These are phyloP conservation scores for Neopipo cinnamomea DNA, from an alignment of 2,113 vertebrate species.

Conservation along the genomic window DNA sequence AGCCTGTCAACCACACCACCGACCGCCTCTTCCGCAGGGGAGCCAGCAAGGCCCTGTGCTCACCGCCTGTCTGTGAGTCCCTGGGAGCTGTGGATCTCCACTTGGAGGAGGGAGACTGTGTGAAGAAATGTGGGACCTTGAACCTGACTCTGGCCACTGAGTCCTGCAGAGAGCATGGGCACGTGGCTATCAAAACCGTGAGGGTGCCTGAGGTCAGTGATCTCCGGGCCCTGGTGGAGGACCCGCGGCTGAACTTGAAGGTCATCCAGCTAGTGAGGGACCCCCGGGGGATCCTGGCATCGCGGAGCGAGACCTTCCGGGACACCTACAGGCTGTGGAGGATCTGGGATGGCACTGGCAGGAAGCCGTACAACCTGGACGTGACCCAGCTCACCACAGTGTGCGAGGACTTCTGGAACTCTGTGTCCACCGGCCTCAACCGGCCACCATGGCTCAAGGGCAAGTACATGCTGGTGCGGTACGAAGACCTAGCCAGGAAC, in stretches of 20 bases:
- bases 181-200: constrained; percentile 94
- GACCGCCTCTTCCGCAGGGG: constrained; percentile 91
- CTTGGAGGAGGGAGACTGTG: constrained; percentile 93
- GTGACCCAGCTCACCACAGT: constrained; percentile 89
- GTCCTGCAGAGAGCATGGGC: constrained; percentile 85
- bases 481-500: constrained; percentile 93
- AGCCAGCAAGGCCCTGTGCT: constrained; percentile 91
- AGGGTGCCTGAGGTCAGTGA: constrained; percentile 91
- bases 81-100: constrained; percentile 75
- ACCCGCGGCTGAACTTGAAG: constrained; percentile 92
- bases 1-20: constrained; percentile 89
- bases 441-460: constrained; percentile 91
- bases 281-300: constrained; percentile 91
- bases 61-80: constrained; percentile 86
- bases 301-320: constrained; percentile 93
- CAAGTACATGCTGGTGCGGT: constrained; percentile 95
- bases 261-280: constrained; percentile 96
- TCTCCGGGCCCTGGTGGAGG: constrained; percentile 89
- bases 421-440: constrained; percentile 87
- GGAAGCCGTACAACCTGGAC: constrained; percentile 92
- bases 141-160: constrained; percentile 89
- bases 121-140: constrained; percentile 86
- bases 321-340: constrained; percentile 95
- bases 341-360: constrained; percentile 93
- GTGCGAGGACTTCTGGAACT: constrained; percentile 93